Percentiles rank a stretch among this genome's conserved stretches.
Conservation (phyloP, 2,888 invertebrate species). For the Cosmorhoe ocellata region DNA sequence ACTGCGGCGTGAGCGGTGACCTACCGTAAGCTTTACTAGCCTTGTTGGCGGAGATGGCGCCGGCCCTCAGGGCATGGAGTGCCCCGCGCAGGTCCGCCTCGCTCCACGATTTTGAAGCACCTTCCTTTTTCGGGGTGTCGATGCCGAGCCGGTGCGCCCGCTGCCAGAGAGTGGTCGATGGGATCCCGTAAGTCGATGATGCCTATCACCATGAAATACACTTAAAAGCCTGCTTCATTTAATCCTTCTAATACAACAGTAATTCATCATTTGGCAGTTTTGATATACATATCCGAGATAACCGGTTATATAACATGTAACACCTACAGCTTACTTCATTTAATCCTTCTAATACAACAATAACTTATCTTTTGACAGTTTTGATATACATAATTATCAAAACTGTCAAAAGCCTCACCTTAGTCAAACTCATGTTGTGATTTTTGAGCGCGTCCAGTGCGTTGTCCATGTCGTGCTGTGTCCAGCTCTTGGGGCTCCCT, state of each 20-base stretch:
- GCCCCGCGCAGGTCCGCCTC: constrained; percentile 92
- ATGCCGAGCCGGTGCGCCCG: constrained; percentile 94
- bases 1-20: too few relatives aligned
- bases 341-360: neutral
- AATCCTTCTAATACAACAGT: neutral
- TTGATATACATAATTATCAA: too few relatives aligned
- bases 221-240: neutral
- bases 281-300: too few relatives aligned
- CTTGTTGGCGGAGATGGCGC: constrained; percentile 94
- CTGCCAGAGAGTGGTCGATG: constrained; percentile 95
- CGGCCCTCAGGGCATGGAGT: constrained; percentile 90
- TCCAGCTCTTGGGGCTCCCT: constrained; percentile 90
- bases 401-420: constrained; percentile 78
- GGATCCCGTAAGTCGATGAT: constrained; percentile 92
- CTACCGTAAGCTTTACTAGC: constrained; percentile 93
- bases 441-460: constrained; percentile 92
- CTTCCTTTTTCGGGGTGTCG: constrained; percentile 95
- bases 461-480: constrained; percentile 94
- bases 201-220: constrained; percentile 67
- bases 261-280: too few relatives aligned
- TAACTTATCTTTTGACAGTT: too few relatives aligned
- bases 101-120: constrained; percentile 93
- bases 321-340: neutral
- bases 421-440: constrained; percentile 94
- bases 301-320: too few relatives aligned